A percentile compares a stretch with the other conserved stretches of the same genome.
phyloP scores from a whole-genome alignment of 2,113 vertebrate species.

The Dromiciops gliroides region DNA sequence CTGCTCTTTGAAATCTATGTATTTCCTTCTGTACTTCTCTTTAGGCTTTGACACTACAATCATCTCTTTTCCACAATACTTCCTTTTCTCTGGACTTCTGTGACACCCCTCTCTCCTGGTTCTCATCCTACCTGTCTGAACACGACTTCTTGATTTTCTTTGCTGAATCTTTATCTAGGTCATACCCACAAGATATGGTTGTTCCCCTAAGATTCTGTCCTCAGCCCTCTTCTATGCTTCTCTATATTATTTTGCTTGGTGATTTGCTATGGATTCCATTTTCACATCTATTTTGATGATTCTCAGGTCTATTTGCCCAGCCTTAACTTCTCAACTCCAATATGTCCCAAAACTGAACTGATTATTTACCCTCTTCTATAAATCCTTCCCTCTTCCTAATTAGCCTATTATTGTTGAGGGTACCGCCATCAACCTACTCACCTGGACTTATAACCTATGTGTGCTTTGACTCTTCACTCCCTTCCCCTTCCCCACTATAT shows the following conservation, averaged over 20 bases:
- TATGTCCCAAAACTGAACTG: neutral
- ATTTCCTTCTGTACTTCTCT: neutral
- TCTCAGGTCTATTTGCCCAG: too few relatives aligned
- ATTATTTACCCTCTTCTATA: neutral
- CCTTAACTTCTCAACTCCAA: neutral
- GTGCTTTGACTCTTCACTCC: neutral
- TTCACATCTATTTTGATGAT: too few relatives aligned
- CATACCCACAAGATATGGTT: neutral
- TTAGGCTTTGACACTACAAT: neutral
- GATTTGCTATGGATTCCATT: neutral
- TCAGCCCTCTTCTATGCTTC: neutral
- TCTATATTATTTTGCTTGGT: neutral
- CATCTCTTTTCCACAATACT: neutral
- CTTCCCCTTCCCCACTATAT: neutral
- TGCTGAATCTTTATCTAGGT: neutral
- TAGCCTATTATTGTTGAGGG: neutral
- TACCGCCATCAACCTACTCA: neutral
- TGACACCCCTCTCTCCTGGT: neutral
- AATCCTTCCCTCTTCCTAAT: neutral
- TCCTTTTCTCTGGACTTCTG: neutral
- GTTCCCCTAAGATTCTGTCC: neutral
- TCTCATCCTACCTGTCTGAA: neutral
- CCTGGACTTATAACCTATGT: neutral
- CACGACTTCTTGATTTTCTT: neutral
- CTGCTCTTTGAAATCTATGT: neutral